Percentiles rank a stretch among this genome's conserved stretches.
phyloP scores from a whole-genome alignment of 1,140 invertebrate genomes.

The Eueides isabella region DNA sequence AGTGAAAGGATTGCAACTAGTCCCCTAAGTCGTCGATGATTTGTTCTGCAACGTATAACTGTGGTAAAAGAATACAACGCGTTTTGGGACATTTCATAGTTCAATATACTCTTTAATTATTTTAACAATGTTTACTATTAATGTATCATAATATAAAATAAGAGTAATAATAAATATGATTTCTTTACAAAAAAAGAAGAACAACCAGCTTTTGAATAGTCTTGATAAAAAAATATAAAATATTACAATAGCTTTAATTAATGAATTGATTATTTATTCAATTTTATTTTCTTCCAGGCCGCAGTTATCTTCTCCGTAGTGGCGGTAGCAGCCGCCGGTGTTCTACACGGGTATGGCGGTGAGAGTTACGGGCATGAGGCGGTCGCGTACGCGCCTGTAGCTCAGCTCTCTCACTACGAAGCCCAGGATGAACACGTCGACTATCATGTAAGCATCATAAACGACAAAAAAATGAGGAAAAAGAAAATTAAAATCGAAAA shows the following conservation, averaged over 20 bases:
- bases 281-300: conserved; percentile 41
- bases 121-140: too few relatives aligned
- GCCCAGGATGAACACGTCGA: conserved; percentile 73
- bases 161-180: neutral
- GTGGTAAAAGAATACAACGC: neutral
- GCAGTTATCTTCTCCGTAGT: conserved; percentile 70
- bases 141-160: neutral
- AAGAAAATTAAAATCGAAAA: too few relatives aligned
- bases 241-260: neutral
- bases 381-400: conserved; percentile 65
- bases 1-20: conserved; percentile 63
- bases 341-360: conserved; percentile 60
- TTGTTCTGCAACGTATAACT: neutral
- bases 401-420: conserved; percentile 55
- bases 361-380: conserved; percentile 67
- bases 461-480: neutral
- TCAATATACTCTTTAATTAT: too few relatives aligned
- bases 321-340: conserved; percentile 67
- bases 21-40: conserved; percentile 15
- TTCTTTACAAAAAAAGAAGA: neutral
- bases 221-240: neutral
- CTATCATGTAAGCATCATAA: conserved; percentile 65
- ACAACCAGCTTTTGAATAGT: neutral
- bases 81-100: neutral
- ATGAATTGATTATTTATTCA: neutral